phyloP scores from a whole-genome alignment of 2,797 vertebrate genomes.

The Pangasius krempfi region DNA sequence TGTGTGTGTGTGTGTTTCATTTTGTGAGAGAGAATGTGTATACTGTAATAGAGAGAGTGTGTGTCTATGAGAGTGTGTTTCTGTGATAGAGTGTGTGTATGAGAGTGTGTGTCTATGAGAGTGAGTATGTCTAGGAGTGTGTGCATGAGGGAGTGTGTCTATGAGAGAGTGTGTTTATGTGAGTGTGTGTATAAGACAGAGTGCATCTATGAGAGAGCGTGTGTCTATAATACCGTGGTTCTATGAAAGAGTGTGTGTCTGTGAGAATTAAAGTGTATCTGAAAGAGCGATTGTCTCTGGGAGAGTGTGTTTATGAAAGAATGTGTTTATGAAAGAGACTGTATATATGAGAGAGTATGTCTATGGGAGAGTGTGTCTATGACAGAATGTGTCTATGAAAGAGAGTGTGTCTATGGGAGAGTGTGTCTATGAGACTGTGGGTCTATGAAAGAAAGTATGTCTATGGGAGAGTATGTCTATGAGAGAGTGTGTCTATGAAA shows the following conservation, averaged over 20 bases:
- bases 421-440: not conserved
- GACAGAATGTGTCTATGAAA: not conserved
- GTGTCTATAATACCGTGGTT: not conserved
- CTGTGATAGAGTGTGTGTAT: not conserved
- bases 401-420: not conserved
- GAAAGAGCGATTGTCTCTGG: not conserved
- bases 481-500: not conserved
- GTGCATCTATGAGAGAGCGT: not conserved
- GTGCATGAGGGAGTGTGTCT: not conserved
- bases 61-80: not conserved
- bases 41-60: not conserved
- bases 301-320: not conserved
- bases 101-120: not conserved
- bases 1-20: not conserved
- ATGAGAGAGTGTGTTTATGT: not conserved
- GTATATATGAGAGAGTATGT: not conserved
- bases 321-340: not conserved
- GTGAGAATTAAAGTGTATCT: not conserved
- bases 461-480: not conserved
- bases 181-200: not conserved
- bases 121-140: not conserved
- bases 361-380: not conserved
- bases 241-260: not conserved
- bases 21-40: not conserved
- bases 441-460: not conserved